Evolutionary conservation across 2,797 vertebrate species (phyloP).

Genomic region (Amphiprion clarkii): DNA sequence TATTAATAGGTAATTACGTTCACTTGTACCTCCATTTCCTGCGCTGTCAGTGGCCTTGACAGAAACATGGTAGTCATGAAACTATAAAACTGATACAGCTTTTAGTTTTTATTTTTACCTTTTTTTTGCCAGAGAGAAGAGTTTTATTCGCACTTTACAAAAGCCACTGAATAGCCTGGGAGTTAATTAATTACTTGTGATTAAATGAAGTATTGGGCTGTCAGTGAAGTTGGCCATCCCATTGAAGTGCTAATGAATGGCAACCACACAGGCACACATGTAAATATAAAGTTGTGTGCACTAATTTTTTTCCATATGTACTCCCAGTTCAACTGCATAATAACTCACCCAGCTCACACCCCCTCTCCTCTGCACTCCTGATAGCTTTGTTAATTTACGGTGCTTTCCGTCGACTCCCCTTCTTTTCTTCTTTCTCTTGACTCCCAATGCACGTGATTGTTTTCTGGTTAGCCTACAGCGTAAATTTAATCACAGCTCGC

Average conservation of each 20-base stretch:
- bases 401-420: conserved; percentile 8
- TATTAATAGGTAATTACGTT: conserved; percentile 68
- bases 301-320: conserved; percentile 13
- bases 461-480: conserved; percentile 69
- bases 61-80: conserved; percentile 23
- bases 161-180: conserved; percentile 28
- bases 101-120: conserved; percentile 25
- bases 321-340: conserved; percentile 22
- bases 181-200: conserved; percentile 52
- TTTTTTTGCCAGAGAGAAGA: not conserved
- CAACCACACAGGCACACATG: conserved; percentile 3
- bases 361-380: not conserved
- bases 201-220: conserved; percentile 62
- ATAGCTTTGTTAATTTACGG: conserved; percentile 41
- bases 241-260: conserved; percentile 12
- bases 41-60: conserved; percentile 29
- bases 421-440: conserved; percentile 15
- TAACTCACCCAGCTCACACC: conserved; percentile 21
- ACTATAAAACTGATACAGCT: conserved; percentile 27
- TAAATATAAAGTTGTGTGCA: not conserved
- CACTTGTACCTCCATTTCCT: conserved; percentile 40
- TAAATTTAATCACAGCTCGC: conserved; percentile 79
- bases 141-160: conserved; percentile 26
- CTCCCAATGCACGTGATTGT: conserved; percentile 69
- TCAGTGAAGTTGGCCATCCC: conserved; percentile 35